Evolutionary conservation across 2,888 invertebrate species (phyloP).

Genomic region (Dryocosmus kuriphilus): DNA sequence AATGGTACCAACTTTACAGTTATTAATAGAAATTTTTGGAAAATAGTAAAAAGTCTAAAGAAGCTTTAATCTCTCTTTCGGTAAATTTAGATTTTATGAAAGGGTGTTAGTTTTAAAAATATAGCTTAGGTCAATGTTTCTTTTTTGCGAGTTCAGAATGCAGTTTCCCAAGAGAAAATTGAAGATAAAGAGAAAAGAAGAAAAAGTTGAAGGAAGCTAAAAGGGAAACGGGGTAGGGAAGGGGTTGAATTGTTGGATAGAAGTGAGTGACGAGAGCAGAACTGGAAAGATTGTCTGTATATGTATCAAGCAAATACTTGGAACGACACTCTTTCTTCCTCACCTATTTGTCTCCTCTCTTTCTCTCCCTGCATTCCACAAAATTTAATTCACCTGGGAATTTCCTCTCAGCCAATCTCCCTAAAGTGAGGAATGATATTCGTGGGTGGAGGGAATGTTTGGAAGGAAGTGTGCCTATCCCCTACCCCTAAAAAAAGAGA

Average conservation of each 20-base stretch:
- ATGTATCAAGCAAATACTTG: not conserved
- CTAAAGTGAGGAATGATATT: slow-evolving; percentile 29
- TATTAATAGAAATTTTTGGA: too few relatives aligned
- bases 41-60: not conserved
- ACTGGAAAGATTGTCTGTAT: not conserved
- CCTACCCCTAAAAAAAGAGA: not conserved
- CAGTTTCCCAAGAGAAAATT: not conserved
- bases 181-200: not conserved
- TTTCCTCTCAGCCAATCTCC: slow-evolving; percentile 33
- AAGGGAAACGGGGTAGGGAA: not conserved
- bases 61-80: not conserved
- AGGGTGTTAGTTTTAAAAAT: not conserved
- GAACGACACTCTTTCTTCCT: slow-evolving; percentile 5
- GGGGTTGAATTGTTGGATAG: slow-evolving; percentile 14
- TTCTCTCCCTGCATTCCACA: slow-evolving; percentile 33
- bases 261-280: slow-evolving; percentile 23
- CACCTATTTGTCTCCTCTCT: slow-evolving; percentile 3
- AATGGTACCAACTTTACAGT: too few relatives aligned
- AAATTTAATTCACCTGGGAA: slow-evolving; percentile 51
- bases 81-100: not conserved
- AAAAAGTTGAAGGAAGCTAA: not conserved
- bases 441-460: slow-evolving; percentile 42
- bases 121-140: not conserved
- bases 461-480: slow-evolving; percentile 43
- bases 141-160: not conserved